Evolutionary conservation across 2,113 vertebrate species (phyloP).

Genomic region (Eubucco bourcierii): DNA sequence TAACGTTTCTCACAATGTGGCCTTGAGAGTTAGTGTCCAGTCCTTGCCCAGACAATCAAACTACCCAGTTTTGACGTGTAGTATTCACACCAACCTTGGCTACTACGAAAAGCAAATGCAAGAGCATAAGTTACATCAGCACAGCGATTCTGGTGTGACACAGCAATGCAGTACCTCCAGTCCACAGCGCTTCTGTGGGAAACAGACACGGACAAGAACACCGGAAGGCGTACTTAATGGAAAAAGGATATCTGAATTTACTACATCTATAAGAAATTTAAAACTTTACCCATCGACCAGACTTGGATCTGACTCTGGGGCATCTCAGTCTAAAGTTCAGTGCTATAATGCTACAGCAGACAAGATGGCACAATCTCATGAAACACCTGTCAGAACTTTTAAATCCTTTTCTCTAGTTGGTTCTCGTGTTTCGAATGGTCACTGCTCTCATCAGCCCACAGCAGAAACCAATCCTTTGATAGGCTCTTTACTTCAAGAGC

Average conservation of each 20-base stretch:
- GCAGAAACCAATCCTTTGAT: slow-evolving; percentile 91
- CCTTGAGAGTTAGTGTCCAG: slow-evolving; percentile 95
- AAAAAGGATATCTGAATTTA: slow-evolving; percentile 73
- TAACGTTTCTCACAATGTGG: slow-evolving; percentile 93
- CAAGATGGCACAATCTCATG: slow-evolving; percentile 72
- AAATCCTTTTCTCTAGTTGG: slow-evolving; percentile 87
- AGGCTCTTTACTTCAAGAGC: slow-evolving; percentile 92
- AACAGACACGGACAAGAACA: slow-evolving; percentile 74
- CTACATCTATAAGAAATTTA: slow-evolving; percentile 79
- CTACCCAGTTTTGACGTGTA: slow-evolving; percentile 92
- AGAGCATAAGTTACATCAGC: slow-evolving; percentile 61
- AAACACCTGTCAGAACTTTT: slow-evolving; percentile 80
- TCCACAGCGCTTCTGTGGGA: slow-evolving; percentile 79
- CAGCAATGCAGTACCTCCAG: slow-evolving; percentile 70
- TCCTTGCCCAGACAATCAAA: slow-evolving; percentile 95
- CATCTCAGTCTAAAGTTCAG: slow-evolving; percentile 72
- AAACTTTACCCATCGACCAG: slow-evolving; percentile 80
- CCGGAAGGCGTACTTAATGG: slow-evolving; percentile 67
- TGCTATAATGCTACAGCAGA: slow-evolving; percentile 75
- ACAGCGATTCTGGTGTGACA: slow-evolving; percentile 25
- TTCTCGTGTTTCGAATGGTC: slow-evolving; percentile 67
- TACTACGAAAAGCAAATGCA: slow-evolving; percentile 82
- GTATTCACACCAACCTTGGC: slow-evolving; percentile 89
- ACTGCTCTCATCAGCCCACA: slow-evolving; percentile 75
- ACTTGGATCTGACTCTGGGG: slow-evolving; percentile 74